These are phyloP conservation scores for Aphelocoma coerulescens DNA, from an alignment of 2,113 vertebrate species.

Conservation along the genomic window DNA sequence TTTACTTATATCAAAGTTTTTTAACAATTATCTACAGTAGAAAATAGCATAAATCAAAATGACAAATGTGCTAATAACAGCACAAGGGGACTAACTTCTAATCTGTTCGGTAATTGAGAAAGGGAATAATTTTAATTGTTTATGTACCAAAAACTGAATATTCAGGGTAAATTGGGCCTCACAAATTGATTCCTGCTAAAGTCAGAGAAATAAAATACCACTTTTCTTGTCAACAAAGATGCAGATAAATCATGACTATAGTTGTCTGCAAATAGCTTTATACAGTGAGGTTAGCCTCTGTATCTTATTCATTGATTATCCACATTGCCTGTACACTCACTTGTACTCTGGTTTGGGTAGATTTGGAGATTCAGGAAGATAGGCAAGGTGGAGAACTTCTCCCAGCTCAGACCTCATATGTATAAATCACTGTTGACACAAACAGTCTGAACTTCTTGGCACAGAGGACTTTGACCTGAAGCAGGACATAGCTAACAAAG, in stretches of 20 bases:
- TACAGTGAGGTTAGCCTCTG: neutral
- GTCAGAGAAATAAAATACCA: neutral
- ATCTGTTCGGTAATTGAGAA: neutral
- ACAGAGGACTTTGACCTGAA: neutral
- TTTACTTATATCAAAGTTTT: neutral
- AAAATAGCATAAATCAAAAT: neutral
- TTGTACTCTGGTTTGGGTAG: neutral
- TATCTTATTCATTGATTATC: neutral
- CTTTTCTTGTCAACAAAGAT: neutral
- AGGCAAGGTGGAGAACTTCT: neutral
- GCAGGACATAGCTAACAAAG: neutral
- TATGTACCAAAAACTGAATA: neutral
- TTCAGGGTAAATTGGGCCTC: neutral
- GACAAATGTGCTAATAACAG: neutral
- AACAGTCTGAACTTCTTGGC: neutral
- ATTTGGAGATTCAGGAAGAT: neutral
- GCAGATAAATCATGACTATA: neutral
- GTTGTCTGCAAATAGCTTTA: neutral
- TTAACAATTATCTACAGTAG: neutral
- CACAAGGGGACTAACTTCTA: neutral
- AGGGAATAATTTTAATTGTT: neutral
- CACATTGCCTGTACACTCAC: rapidly evolving
- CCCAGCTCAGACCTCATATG: neutral
- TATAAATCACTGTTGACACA: neutral
- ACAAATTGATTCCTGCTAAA: neutral